Conservation (phyloP, 35 echinoderm and acorn worm species). For the Lytechinus variegatus region DNA sequence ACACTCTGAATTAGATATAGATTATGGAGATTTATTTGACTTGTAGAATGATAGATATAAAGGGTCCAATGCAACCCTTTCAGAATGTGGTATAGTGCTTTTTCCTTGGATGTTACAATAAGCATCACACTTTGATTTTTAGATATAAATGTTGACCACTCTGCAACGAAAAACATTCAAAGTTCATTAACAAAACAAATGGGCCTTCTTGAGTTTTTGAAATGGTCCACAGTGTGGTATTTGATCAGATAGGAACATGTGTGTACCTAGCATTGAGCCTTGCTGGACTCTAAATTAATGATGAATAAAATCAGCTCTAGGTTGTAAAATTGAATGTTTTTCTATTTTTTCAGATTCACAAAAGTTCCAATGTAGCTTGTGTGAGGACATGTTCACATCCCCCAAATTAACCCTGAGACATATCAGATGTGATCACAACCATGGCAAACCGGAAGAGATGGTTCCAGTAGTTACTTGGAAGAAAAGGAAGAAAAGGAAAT, state of each 20-base stretch:
- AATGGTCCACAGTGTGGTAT: not conserved
- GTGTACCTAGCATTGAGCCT: not conserved
- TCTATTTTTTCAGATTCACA: slow-evolving; percentile 3
- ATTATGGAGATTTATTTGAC: too few species aligned
- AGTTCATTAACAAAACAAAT: too few species aligned
- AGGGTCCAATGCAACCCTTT: too few species aligned
- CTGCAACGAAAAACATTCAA: too few species aligned
- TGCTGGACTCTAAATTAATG: not conserved
- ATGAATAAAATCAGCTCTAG: not conserved
- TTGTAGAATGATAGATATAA: too few species aligned
- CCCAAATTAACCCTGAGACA: slow-evolving; percentile 16
- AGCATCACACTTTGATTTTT: too few species aligned
- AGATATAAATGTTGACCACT: too few species aligned
- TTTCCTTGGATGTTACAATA: too few species aligned
- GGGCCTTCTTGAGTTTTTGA: too few species aligned
- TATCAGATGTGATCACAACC: slow-evolving; percentile 24
- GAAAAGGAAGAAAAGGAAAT: not conserved
- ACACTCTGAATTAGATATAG: too few species aligned
- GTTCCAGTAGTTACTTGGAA: not conserved
- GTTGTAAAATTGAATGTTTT: not conserved
- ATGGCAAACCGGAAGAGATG: not conserved
- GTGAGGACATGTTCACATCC: not conserved
- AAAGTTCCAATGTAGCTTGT: not conserved
- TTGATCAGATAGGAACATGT: not conserved
- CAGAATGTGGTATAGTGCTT: too few species aligned